Percentiles rank a stretch among this genome's conserved stretches.
Conservation (phyloP, 1,140 invertebrate species). For the Potamilus streckersoni region DNA sequence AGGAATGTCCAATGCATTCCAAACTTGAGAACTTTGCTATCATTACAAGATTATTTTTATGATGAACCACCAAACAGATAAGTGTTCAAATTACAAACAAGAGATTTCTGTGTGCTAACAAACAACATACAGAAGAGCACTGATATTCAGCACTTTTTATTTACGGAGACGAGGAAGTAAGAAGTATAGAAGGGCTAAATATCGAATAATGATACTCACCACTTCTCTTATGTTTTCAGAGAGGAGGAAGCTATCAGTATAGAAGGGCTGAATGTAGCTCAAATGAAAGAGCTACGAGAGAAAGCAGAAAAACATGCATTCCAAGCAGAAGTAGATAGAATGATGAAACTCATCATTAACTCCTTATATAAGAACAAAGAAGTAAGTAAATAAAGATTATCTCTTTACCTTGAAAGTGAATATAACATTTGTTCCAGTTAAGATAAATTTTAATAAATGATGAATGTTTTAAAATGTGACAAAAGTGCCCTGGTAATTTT, state of each 20-base stretch:
- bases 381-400: constrained; percentile 64
- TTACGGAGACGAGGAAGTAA: constrained; percentile 92
- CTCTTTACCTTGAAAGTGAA: too few relatives aligned
- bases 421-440: too few relatives aligned
- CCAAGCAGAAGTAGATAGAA: constrained; percentile 95
- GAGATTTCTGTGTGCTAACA: too few relatives aligned
- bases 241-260: constrained; percentile 98
- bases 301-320: constrained; percentile 94
- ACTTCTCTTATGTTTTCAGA: constrained; percentile 66
- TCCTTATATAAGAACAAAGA: constrained; percentile 98
- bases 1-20: too few relatives aligned
- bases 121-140: too few relatives aligned
- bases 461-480: background rate
- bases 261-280: constrained; percentile 94
- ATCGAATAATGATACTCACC: too few relatives aligned
- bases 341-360: constrained; percentile 99
- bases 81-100: too few relatives aligned
- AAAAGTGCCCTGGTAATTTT: too few relatives aligned
- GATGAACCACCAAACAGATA: too few relatives aligned
- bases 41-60: too few relatives aligned
- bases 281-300: constrained; percentile 88
- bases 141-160: background rate
- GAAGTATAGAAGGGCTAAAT: constrained; percentile 90
- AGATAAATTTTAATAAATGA: background rate
- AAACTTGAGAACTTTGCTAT: too few relatives aligned